Evolutionary conservation across 1,140 invertebrate species (phyloP).

Genomic region (Sipha flava): DNA sequence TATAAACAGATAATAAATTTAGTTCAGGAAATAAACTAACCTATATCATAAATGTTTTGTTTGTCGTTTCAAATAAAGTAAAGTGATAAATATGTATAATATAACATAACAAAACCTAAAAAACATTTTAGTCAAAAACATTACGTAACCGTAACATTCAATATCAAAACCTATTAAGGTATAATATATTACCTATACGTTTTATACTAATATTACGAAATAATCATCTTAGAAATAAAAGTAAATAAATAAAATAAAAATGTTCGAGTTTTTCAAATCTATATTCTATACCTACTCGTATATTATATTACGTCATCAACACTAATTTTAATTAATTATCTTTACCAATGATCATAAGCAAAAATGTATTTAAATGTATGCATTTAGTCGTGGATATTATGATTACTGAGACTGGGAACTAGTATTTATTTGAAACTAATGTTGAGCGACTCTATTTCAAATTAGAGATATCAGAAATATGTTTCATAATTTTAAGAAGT

Average conservation of each 20-base stretch:
- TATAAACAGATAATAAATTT: not conserved
- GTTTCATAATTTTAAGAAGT: no score
- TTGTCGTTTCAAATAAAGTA: not conserved
- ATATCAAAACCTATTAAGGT: not conserved
- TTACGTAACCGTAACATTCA: not conserved
- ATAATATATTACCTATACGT: not conserved
- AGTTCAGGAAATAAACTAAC: not conserved
- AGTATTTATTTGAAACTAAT: no score
- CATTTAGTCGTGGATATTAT: no score
- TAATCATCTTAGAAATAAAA: not conserved
- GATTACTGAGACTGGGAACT: no score
- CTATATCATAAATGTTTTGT: not conserved
- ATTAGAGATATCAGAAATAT: no score
- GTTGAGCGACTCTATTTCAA: no score
- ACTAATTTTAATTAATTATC: not conserved
- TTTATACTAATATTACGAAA: not conserved
- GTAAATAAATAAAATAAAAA: not conserved
- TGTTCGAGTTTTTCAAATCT: not conserved
- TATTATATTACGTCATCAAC: no score
- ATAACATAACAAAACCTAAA: not conserved
- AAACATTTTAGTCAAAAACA: not conserved
- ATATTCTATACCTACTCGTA: no score
- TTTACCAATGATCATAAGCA: not conserved
- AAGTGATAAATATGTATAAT: not conserved
- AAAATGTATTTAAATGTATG: no score